Base-by-base conservation (phyloP, 2,797 vertebrate genomes). In the Danio tinwini region DNA sequence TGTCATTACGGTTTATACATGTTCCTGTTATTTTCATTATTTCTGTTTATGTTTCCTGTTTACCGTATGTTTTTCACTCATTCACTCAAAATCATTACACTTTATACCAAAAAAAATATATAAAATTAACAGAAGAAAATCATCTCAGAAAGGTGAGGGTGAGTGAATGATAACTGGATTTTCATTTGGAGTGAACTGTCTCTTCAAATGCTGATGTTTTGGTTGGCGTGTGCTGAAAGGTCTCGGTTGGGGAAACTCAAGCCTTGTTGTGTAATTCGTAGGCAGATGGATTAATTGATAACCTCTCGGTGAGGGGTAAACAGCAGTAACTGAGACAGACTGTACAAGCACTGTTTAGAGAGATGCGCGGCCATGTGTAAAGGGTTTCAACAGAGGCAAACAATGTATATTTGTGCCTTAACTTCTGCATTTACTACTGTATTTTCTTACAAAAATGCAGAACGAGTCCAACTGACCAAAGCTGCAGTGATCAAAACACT, bases 261-360 rank as follows among this genome's bases (percentile, higher is more conserved):
- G 75, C 37, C 40, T 82, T 75, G 69, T 82, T 75, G 69, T 78
- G 84, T 79, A 82, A 86, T 86, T 83, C 67, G 83, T 78, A 74
- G 82, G 14, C 81, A 83, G 86, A 67, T 85, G 59, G 76, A 78
- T 82, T 80, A 63, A 74, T 81, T 85, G 88, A 90, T 90, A 89
- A 90, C 84, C 83, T 83, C 19, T 19, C 3, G 2, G 56, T 7
- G 39, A 74, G 39, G 39, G 45, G 49, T 65, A 64, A 75, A 67
- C 40, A 56, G 29, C 5, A 50, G 76, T 42, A 71, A 80, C 39
- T 52, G 65, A 70, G 49, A 71, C 21, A 21, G 61, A 74, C 19
- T 6, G 55, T 55, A 39, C 13, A 13, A 17, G 16, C 39, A 49
- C 65, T 59, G 29, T 56, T 11, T 17, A 13, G 71, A 16, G 10